Base-by-base conservation (phyloP, 2,113 vertebrate species). In the Chaetura pelagica region DNA sequence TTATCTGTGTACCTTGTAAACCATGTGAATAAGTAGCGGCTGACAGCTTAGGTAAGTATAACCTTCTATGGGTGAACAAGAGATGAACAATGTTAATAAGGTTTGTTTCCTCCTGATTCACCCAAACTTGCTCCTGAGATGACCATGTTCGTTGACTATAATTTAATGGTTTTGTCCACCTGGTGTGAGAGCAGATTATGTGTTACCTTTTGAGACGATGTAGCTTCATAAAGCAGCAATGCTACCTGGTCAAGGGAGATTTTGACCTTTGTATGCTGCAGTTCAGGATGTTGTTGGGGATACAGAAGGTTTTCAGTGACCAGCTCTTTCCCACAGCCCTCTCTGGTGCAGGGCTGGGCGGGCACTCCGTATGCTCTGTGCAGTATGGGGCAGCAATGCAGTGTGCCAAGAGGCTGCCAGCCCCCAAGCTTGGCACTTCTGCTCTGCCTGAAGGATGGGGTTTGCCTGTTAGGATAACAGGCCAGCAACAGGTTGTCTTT, bases 341-440 rank as follows among this genome's bases (percentile, higher is more conserved):
- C 9, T 40, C 16, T 4, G 4, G 15, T 9, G 19, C 21, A 26
- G 48, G 42, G 40, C 35, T 75, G 76, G 3, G 2, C 8, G 35
- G 71, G 9, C 7, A 3, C 5, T 1, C 27, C 17, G 13, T 4
- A 3, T 67, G 58, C 34, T 58, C 0, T 1, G 3, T 4, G 35
- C 6, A 17, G 44, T 2, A n/a, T 22, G 3, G 9, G 62, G n/a
- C 30, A 62, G 35, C 0, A 4, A 21, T 8, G 22, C 3, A 1
- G 1, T 2, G 9, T 40, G 24, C 42, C 7, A 6, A 15, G n/a
- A 9, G 58, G 16, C 9, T 88, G 44, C 49, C 51, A 26, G 40
- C 8, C n/a, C 42, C 34, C 44, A 3, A 46, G 34, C 0, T 0
- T 0, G 1, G 54, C 26, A 44, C 5, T 2, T 16, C 9, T 7